Evolutionary conservation across 2,888 invertebrate species (phyloP).

Genomic region (Ypsolopha scabrella): DNA sequence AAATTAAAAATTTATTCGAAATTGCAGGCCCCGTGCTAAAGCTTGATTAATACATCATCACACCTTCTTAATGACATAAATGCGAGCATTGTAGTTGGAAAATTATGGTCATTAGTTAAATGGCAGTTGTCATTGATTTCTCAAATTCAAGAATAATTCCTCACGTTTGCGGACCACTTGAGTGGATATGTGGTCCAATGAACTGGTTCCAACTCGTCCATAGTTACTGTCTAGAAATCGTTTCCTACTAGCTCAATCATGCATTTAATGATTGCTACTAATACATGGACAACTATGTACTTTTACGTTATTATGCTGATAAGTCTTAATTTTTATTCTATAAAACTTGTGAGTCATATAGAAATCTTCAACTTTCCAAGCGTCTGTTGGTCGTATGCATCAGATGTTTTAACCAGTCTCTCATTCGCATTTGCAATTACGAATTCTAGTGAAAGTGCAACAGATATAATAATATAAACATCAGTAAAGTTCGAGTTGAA

Average conservation of each 20-base stretch:
- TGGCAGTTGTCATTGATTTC: conserved; percentile 30
- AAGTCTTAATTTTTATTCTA: background rate
- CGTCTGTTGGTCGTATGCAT: conserved; percentile 10
- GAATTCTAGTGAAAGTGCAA: conserved; percentile 38
- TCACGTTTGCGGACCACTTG: conserved; percentile 55
- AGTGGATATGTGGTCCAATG: conserved; percentile 62
- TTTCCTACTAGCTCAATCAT: conserved; percentile 64
- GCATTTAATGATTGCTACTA: conserved; percentile 41
- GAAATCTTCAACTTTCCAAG: background rate
- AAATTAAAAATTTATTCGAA: background rate
- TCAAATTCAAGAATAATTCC: conserved; percentile 51
- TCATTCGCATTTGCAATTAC: conserved; percentile 8
- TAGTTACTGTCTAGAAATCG: conserved; percentile 56
- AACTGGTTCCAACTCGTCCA: conserved; percentile 59
- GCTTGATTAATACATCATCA: no score
- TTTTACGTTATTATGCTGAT: background rate
- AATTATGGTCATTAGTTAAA: background rate
- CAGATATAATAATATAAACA: conserved; percentile 24
- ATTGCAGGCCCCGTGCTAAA: background rate
- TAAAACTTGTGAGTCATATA: background rate
- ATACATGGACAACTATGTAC: background rate
- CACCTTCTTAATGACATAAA: no score
- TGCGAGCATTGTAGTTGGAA: no score
- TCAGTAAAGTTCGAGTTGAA: conserved; percentile 12
- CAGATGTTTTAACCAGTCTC: conserved; percentile 2